Evolutionary conservation across 35 echinoderm and acorn worm species (phyloP).

Genomic region (Ophiothrix spiculata): DNA sequence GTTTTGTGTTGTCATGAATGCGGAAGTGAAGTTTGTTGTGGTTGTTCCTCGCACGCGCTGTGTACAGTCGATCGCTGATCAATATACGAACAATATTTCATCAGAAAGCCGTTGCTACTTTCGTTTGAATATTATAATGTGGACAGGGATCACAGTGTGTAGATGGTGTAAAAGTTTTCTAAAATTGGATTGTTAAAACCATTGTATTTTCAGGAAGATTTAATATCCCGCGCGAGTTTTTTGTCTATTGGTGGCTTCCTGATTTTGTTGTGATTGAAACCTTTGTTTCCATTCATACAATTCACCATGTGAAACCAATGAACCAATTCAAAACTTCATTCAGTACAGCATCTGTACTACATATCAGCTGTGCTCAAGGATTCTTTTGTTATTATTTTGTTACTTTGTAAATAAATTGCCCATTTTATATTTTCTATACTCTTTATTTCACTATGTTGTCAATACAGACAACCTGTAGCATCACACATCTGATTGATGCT

Average conservation of each 20-base stretch:
- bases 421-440: too few relatives aligned
- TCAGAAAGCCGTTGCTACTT: too few relatives aligned
- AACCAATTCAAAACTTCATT: background rate
- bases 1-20: background rate
- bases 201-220: background rate
- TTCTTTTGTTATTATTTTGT: too few relatives aligned
- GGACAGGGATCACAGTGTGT: too few relatives aligned
- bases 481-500: too few relatives aligned
- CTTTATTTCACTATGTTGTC: too few relatives aligned
- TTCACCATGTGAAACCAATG: background rate
- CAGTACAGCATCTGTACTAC: too few relatives aligned
- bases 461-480: too few relatives aligned
- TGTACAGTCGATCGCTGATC: background rate
- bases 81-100: background rate
- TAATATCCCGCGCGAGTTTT: background rate
- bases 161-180: background rate
- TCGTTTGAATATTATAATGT: too few relatives aligned
- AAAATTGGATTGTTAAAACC: background rate
- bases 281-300: background rate
- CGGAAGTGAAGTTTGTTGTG: background rate
- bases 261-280: background rate
- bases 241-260: background rate
- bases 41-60: background rate
- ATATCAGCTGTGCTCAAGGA: too few relatives aligned
- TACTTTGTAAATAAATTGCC: too few relatives aligned